Conservation (phyloP, 53 echinoderm and acorn worm genomes). For the Holothuria scabra region DNA sequence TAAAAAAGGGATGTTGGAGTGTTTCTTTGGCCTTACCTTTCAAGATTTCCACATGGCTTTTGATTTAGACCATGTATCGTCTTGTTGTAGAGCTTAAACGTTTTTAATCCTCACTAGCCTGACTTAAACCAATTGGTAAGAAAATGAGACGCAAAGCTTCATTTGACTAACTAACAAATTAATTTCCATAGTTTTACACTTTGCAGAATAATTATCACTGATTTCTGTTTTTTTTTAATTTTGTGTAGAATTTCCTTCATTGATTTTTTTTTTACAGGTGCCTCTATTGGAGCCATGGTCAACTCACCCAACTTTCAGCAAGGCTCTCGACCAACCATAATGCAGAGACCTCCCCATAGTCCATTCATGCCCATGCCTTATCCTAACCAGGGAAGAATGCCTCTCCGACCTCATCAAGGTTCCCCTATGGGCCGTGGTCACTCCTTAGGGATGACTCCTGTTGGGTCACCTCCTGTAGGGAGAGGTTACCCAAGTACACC, state of each 20-base stretch:
- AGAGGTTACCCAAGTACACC: conserved; percentile 66
- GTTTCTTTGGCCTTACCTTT: too few relatives aligned
- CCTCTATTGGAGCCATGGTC: conserved; percentile 12
- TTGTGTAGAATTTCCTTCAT: background rate
- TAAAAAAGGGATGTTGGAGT: too few relatives aligned
- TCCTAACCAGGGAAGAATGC: conserved; percentile 11
- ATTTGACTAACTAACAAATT: too few relatives aligned
- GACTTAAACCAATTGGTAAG: too few relatives aligned
- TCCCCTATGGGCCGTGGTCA: conserved; percentile 28
- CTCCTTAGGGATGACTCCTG: background rate
- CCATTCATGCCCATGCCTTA: conserved; percentile 48
- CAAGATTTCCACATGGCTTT: too few relatives aligned
- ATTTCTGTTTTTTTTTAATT: too few relatives aligned
- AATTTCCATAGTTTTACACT: too few relatives aligned
- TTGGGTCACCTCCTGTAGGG: background rate
- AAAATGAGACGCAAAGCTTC: too few relatives aligned
- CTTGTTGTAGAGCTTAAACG: too few relatives aligned
- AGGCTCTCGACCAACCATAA: conserved; percentile 16
- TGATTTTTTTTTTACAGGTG: background rate
- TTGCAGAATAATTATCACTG: too few relatives aligned
- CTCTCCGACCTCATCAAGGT: background rate
- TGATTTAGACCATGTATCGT: too few relatives aligned
- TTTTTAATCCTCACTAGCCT: too few relatives aligned
- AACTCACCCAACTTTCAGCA: conserved; percentile 20
- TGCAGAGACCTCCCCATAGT: conserved; percentile 39